phyloP scores from a whole-genome alignment of 2,888 invertebrate species.

The Platycheirus albimanus region DNA sequence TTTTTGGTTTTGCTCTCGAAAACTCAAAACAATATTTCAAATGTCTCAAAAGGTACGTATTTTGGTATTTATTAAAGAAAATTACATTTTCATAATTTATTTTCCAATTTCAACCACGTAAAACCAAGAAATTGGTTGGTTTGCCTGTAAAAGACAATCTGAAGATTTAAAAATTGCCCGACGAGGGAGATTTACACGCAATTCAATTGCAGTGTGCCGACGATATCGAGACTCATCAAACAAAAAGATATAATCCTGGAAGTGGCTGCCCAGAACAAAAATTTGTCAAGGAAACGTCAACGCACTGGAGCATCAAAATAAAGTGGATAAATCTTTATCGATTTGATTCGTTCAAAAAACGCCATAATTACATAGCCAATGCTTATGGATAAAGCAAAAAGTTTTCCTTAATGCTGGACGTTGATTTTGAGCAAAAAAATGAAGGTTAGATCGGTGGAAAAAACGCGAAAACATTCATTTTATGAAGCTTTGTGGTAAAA shows the following conservation, averaged over 20 bases:
- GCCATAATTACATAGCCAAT: conserved; percentile 39
- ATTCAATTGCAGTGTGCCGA: conserved; percentile 24
- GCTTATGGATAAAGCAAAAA: conserved; percentile 55
- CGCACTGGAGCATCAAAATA: conserved; percentile 17
- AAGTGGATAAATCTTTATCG: conserved; percentile 13
- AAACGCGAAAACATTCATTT: conserved; percentile 60
- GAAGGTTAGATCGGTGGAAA: conserved; percentile 58
- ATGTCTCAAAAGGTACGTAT: conserved; percentile 13
- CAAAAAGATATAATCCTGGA: conserved; percentile 7
- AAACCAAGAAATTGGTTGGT: neutral
- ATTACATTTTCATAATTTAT: neutral
- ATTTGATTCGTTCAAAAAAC: conserved; percentile 25
- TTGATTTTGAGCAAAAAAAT: conserved; percentile 55
- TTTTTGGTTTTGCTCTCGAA: too few species aligned
- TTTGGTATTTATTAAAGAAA: neutral
- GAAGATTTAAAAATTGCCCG: neutral
- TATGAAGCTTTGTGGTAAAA: conserved; percentile 52
- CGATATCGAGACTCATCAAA: neutral
- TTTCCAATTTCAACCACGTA: conserved; percentile 1
- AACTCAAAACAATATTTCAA: neutral
- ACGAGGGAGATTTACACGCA: conserved; percentile 6
- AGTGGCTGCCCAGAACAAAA: conserved; percentile 12
- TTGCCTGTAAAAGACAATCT: conserved; percentile 3
- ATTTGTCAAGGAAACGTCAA: conserved; percentile 23
- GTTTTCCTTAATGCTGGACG: conserved; percentile 45